Base-by-base conservation (phyloP, 2,113 vertebrate species). In the Lipotes vexillifer region DNA sequence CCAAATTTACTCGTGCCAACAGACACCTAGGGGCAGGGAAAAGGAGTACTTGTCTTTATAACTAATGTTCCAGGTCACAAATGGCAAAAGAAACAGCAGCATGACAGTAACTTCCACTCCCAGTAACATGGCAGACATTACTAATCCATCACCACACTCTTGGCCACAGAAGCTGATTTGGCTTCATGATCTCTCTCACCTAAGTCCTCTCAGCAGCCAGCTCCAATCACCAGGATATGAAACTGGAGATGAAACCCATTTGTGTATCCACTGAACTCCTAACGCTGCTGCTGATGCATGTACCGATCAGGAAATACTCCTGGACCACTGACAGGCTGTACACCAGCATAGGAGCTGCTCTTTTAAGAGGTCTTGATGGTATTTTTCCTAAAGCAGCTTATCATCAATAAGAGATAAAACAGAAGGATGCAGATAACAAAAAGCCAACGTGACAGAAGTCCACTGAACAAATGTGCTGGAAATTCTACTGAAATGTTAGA, bases 381-480 rank as follows among this genome's bases (percentile, higher is more conserved):
- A 72, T 36, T 80, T 75, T 88, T 84, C 75, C 84, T 83, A 74
- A 95, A 83, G 84, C 49, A 84, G 27, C 49, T 94, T 88, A 55
- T 41, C 25, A 78, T 93, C 88, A 90, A 41, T 27, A 75, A 36
- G 36, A 92, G 63, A 96, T 38, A n/a, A 93, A 95, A 96, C 21
- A 59, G 49, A 93, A 72, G 20, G n/a, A 14, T 7, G 20, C 75
- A 93, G 87, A 91, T 66, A 90, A 78, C 66, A 97, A 96, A 82
- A 61, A 88, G 41, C 6, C 14, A 57, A 21, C 17, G 10, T 12
- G 63, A 74, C 29, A 59, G 29, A 90, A 69, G 38, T 55, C 44
- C 90, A 77, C 0, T 65, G 25, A 87, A 80, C 75, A 61, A 90
- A 78, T 20, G 18, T 65, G 31, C 33, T 71, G 15, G 33, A 46